These are phyloP conservation scores for Bucorvus abyssinicus DNA, from an alignment of 2,797 vertebrate genomes.

Conservation along the genomic window DNA sequence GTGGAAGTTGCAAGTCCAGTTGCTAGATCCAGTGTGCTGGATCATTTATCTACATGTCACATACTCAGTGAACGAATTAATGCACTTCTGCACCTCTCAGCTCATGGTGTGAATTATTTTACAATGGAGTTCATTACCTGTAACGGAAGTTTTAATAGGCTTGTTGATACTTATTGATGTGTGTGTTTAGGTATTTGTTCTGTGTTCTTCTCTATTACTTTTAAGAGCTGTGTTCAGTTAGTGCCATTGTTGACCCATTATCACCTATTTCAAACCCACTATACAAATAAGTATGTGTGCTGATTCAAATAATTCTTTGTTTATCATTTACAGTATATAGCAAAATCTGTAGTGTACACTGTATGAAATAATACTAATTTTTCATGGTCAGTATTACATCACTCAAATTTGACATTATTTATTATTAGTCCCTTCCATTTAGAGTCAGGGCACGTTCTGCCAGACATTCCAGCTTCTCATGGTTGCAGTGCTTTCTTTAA, in stretches of 20 bases:
- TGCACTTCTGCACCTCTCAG: not conserved
- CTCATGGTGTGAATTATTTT: not conserved
- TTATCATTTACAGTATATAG: not conserved
- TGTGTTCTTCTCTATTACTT: not conserved
- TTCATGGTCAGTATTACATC: not conserved
- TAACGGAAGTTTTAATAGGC: not conserved
- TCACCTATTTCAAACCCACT: not conserved
- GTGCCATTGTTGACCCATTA: not conserved
- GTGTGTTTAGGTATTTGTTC: not conserved
- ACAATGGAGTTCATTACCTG: not conserved
- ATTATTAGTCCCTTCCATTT: not conserved
- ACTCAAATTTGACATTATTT: not conserved
- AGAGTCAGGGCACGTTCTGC: not conserved
- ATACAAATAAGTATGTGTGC: not conserved
- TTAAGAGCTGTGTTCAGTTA: not conserved
- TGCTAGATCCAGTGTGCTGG: not conserved
- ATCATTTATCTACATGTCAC: rapidly evolving
- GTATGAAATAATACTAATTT: not conserved
- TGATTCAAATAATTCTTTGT: not conserved
- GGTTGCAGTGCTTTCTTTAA: not conserved
- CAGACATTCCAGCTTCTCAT: not conserved
- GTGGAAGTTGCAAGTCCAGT: not conserved
- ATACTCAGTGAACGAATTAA: not conserved
- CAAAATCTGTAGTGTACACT: not conserved
- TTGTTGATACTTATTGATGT: not conserved